These are phyloP conservation scores for Hippolais icterina DNA, from an alignment of 2,113 vertebrate genomes.

Conservation along the genomic window DNA sequence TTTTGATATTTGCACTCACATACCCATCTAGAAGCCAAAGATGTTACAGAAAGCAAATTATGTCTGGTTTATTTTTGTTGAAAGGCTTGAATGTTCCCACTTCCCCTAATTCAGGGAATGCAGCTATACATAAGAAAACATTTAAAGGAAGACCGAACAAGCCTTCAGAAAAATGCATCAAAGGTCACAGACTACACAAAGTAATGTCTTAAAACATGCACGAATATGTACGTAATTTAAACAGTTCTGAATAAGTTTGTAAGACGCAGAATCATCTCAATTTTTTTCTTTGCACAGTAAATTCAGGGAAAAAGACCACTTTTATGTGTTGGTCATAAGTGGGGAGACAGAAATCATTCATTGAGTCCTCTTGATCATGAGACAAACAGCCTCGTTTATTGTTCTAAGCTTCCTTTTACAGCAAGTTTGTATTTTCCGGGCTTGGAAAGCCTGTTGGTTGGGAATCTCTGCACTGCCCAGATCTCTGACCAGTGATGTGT, in stretches of 20 bases:
- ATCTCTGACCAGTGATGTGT: background rate
- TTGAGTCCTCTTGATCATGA: background rate
- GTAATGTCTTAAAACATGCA: background rate
- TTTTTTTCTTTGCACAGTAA: background rate
- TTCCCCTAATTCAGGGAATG: background rate
- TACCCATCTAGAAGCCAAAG: background rate
- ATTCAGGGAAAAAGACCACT: background rate
- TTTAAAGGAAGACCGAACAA: background rate
- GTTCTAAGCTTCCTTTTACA: background rate
- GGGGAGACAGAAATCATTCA: background rate
- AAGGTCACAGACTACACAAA: background rate
- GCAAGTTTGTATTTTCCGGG: background rate
- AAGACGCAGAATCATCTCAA: background rate
- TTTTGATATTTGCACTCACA: background rate
- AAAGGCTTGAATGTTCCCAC: background rate
- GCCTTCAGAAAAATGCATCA: background rate
- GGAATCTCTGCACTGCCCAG: background rate
- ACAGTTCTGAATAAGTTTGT: background rate
- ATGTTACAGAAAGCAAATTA: background rate
- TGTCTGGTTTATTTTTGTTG: background rate
- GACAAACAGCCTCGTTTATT: background rate
- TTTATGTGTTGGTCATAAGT: fast-evolving
- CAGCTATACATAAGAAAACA: background rate
- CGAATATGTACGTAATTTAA: background rate
- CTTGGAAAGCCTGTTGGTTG: background rate